These are phyloP conservation scores for Atopsyche davidsoni DNA, from an alignment of 1,140 invertebrate genomes.

Conservation along the genomic window DNA sequence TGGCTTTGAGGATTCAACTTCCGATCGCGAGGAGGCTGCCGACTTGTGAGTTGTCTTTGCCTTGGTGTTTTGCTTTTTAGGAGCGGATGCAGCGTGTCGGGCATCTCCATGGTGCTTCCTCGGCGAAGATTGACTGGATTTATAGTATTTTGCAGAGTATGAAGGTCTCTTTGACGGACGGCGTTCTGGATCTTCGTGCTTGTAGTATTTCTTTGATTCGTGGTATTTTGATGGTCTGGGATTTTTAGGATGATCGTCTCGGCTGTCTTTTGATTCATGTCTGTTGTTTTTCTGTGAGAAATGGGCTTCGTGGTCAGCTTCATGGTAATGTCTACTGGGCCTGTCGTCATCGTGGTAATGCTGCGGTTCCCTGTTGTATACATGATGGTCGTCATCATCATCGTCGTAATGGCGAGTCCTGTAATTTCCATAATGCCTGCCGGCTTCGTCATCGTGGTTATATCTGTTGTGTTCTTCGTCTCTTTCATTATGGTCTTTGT, in stretches of 20 bases:
- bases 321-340: not conserved
- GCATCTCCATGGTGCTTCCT: conserved; percentile 9
- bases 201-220: conserved; percentile 11
- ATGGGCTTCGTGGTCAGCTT: conserved; percentile 9
- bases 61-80: conserved; percentile 13
- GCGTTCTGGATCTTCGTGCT: conserved; percentile 13
- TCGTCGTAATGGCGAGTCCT: conserved; percentile 14
- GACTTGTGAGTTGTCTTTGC: conserved; percentile 4
- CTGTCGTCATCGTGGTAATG: not conserved
- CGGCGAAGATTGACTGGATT: not conserved
- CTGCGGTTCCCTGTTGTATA: not conserved
- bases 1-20: conserved; percentile 37
- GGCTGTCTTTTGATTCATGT: conserved; percentile 2
- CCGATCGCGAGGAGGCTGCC: conserved; percentile 9
- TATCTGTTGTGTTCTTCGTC: conserved; percentile 26
- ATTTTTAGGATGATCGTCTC: not conserved
- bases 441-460: conserved; percentile 18
- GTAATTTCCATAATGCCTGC: conserved; percentile 10
- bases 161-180: conserved; percentile 1
- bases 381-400: conserved; percentile 5
- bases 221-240: conserved; percentile 5
- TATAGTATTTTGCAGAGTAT: conserved; percentile 13
- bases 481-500: conserved; percentile 32
- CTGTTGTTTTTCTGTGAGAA: conserved; percentile 12
- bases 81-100: conserved; percentile 9